Base-by-base conservation (phyloP, 2,888 invertebrate genomes). In the Galeruca laticollis region DNA sequence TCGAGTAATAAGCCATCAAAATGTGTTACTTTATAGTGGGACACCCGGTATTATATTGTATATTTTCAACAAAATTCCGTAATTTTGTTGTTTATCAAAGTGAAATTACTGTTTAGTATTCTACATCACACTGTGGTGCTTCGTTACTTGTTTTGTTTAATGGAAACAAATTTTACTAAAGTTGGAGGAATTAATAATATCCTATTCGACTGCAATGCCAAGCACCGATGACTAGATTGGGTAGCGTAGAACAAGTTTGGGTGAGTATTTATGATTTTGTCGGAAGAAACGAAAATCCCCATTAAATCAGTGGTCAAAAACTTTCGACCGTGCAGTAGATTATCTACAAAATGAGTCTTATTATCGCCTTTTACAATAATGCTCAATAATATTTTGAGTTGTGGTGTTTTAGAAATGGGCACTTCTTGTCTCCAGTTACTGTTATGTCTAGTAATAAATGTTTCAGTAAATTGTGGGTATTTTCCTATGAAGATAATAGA, bases 181-280 rank as follows among this genome's bases (percentile, higher is more conserved):
- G n/a, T 43, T 52, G 18, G 70, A 59, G 49, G 52, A 70, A 59
- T 72, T 70, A 35, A 68, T 65, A 21, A 31, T 20, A n/a, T 64
- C 59, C 43, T 40, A 15, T 1, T 18, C 37, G 56, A 63, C 70
- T 73, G 73, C 73, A 73, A 75, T 73, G 61, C 75, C 69, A 72
- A 74, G 73, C 76, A 75, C 69, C 75, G 75, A 73, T 73, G 80
- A 77, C 77, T 79, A 79, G 78, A 78, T 78, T 77, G 76, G 74
- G 72, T 73, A 67, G 69, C 75, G 77, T 77, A 79, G 77, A 80
- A 80, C 80, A 79, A 78, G 79, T 79, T 80, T 78, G 76, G 76
- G 75, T 74, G 75, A 77, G 77, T 77, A 79, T 79, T 79, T 80
- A 79, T 76, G 77, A 77, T 79, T 80, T 80, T 78, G 80, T 80